Percentiles rank a stretch among this genome's conserved stretches.
These are phyloP conservation scores for Calameuta filiformis DNA, from an alignment of 2,888 invertebrate species.

Conservation along the genomic window DNA sequence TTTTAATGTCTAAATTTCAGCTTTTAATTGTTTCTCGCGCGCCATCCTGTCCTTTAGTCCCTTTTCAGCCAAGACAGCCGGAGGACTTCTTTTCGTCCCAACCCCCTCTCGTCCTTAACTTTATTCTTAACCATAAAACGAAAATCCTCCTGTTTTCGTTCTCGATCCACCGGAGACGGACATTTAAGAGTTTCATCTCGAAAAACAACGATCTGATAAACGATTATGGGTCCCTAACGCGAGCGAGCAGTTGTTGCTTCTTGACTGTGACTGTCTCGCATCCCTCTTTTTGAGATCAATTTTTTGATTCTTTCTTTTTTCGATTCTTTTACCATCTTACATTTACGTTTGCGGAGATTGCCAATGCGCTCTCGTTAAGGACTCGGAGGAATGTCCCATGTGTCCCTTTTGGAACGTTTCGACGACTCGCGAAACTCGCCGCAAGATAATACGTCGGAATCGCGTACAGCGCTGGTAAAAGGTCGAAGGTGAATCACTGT, in stretches of 20 bases:
- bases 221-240: not conserved
- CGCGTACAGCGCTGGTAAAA: not conserved
- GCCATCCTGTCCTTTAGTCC: not conserved
- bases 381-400: not conserved
- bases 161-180: not conserved
- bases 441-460: not conserved
- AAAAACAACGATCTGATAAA: not conserved
- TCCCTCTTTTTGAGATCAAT: not conserved
- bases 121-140: not conserved
- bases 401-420: not conserved
- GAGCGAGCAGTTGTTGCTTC: not conserved
- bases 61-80: not conserved
- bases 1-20: slow-evolving; percentile 25
- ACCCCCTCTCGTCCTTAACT: not conserved
- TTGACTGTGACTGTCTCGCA: not conserved
- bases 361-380: not conserved
- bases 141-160: slow-evolving; percentile 3
- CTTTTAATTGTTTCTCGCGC: slow-evolving; percentile 21
- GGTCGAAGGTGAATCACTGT: not conserved
- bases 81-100: not conserved
- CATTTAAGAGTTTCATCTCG: not conserved
- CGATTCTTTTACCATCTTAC: not conserved
- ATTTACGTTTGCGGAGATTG: not conserved
- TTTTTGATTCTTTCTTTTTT: not conserved
- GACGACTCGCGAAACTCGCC: not conserved